phyloP scores from a whole-genome alignment of 2,888 invertebrate species.

The Limnephilus rhombicus region DNA sequence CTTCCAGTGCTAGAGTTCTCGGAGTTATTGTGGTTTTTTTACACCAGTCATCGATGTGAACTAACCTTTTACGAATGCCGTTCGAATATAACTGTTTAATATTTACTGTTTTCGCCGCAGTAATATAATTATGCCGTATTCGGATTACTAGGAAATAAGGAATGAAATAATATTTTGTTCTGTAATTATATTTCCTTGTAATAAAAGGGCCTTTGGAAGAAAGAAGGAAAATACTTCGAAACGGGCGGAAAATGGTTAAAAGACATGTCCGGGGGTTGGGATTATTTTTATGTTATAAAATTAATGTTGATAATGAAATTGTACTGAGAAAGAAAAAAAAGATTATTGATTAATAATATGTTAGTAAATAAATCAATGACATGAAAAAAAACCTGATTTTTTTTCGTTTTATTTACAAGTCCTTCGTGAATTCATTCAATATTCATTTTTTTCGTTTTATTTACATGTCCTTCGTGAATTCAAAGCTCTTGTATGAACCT shows the following conservation, averaged over 20 bases:
- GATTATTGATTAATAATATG: too few relatives aligned
- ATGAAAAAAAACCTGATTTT: too few relatives aligned
- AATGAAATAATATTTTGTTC: background rate
- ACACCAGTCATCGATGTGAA: background rate
- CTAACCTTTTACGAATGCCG: background rate
- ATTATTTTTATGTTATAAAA: background rate
- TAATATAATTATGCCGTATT: background rate
- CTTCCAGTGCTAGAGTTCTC: too few relatives aligned
- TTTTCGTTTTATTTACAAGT: too few relatives aligned
- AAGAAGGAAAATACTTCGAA: background rate
- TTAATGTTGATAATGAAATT: background rate
- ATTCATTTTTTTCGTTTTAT: too few relatives aligned
- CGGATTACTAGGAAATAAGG: background rate
- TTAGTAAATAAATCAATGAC: too few relatives aligned
- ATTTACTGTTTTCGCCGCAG: background rate
- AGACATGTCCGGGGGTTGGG: background rate
- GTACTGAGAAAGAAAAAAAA: background rate
- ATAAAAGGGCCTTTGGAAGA: background rate
- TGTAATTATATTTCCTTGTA: background rate
- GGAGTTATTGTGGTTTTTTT: background rate
- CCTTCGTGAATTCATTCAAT: too few relatives aligned
- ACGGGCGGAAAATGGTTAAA: background rate
- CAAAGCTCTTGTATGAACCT: too few relatives aligned
- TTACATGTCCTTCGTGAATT: too few relatives aligned
- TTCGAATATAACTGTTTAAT: background rate